A percentile compares a stretch with the other conserved stretches of the same genome.
Conservation (phyloP, 2,797 vertebrate genomes). For the Chaunax sp. region DNA sequence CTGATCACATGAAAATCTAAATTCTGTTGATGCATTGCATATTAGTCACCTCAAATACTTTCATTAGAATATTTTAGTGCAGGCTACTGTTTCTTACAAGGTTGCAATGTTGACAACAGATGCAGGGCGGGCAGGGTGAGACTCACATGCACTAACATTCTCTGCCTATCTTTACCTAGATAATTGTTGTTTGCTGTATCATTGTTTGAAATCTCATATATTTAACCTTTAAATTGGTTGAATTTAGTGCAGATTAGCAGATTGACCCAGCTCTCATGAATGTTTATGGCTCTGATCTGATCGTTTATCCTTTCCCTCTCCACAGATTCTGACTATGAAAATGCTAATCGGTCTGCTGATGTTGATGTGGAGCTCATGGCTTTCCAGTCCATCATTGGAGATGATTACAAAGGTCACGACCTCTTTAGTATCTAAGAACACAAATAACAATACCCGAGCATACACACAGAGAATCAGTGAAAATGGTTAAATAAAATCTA, state of each 20-base stretch:
- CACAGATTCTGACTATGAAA: slow-evolving; percentile 83
- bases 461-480: neutral
- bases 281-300: slow-evolving; percentile 35
- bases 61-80: too few species aligned
- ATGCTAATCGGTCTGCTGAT: slow-evolving; percentile 80
- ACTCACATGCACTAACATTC: too few species aligned
- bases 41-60: too few species aligned
- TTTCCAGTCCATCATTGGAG: slow-evolving; percentile 84
- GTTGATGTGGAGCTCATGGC: slow-evolving; percentile 86
- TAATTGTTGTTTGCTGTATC: neutral
- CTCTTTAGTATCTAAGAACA: slow-evolving; percentile 14
- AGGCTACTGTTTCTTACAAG: too few species aligned
- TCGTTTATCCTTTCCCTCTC: slow-evolving; percentile 23
- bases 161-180: neutral
- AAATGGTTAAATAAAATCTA: neutral
- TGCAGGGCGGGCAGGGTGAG: too few species aligned
- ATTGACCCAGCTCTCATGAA: slow-evolving; percentile 2
- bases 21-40: too few species aligned
- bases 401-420: slow-evolving; percentile 83
- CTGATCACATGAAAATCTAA: too few species aligned
- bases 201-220: too few species aligned
- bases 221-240: slow-evolving; percentile 5
- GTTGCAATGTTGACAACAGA: too few species aligned
- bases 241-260: neutral
- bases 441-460: neutral